Evolutionary conservation across 2,113 vertebrate species (phyloP), one percentile per base, ranked within the genome.

Genomic region (Scomber scombrus): DNA sequence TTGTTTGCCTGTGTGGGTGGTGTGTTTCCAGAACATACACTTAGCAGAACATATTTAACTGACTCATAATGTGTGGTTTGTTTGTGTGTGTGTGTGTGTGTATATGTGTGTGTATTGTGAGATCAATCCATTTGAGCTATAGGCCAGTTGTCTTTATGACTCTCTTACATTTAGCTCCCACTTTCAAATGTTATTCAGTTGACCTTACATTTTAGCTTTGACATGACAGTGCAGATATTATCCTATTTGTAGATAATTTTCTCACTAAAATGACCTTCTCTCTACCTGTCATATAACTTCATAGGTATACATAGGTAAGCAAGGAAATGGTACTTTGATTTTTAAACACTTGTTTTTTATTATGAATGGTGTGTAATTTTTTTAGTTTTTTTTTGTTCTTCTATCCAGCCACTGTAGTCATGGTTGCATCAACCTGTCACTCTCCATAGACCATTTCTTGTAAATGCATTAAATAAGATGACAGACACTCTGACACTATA

Each of bases 21-120:
- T 58, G 71, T 84, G 81, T 82, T 80, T 82, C 51, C 81, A 83
- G 73, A 84, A 77, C 78, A 79, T 83, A 77, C 70, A 78, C 74
- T 88, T 78, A 88, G 76, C 66, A 45, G 55, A 84, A 79, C 83
- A 84, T 82, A 81, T 88, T 88, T 82, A 88, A 85, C 81, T 85
- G 88, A 88, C 71, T 90, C 86, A 89, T 77, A 43, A 85, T 67
- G 84, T 26, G 68, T 71, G 75, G 62, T 62, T 68, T 31, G 60
- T 81, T 26, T 26, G 67, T 49, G 77, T 68, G 40, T 73, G 50
- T 62, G 71, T 26, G 61, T 63, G 69, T 75, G 45, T 71, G 54
- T 80, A 61, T 67, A 15, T 68, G 21, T 67, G 63, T 84, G 43
- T 52, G 40, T 72, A 34, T 71, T 82, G 77, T 84, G 61, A 76